A percentile compares a stretch with the other conserved stretches of the same genome.
phyloP scores from a whole-genome alignment of 2,113 vertebrate species.

The Triplophysa dalaica region DNA sequence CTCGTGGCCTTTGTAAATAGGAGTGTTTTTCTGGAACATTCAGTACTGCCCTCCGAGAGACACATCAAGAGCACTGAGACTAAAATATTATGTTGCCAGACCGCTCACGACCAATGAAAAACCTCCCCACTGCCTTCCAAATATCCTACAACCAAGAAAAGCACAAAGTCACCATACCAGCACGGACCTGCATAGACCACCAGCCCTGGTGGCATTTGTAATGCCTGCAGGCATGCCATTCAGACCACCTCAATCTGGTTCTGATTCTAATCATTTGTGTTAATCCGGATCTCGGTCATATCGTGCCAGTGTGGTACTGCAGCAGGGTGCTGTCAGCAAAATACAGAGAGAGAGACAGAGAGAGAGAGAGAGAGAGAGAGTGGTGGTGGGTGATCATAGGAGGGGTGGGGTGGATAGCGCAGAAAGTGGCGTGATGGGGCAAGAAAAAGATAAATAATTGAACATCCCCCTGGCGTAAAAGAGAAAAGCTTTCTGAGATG shows the following conservation, averaged over 20 bases:
- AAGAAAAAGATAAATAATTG: constrained; percentile 63
- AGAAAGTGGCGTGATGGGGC: constrained; percentile 39
- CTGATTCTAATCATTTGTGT: constrained; percentile 9
- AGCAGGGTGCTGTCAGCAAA: constrained; percentile 63
- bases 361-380: constrained; percentile 40
- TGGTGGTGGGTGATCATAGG: constrained; percentile 16
- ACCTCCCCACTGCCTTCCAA: not conserved
- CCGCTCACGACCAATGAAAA: not conserved
- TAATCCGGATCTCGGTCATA: constrained; percentile 61
- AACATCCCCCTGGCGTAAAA: constrained; percentile 54
- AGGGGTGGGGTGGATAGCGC: constrained; percentile 29
- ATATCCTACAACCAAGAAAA: constrained; percentile 17
- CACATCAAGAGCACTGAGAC: not conserved
- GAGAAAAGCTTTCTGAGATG: constrained; percentile 37
- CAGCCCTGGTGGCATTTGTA: not conserved
- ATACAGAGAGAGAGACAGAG: not conserved
- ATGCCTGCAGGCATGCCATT: not conserved
- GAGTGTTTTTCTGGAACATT: constrained; percentile 20
- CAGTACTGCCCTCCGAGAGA: not conserved
- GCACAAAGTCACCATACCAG: constrained; percentile 14
- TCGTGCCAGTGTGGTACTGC: constrained; percentile 68
- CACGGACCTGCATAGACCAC: constrained; percentile 6
- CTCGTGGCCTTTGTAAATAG: not conserved
- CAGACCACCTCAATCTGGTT: not conserved
- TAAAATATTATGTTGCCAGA: not conserved